Evolutionary conservation across 2,888 invertebrate genomes (phyloP), one percentile per base, ranked within the genome.

Genomic region (Leptarthrus brevirostris): DNA sequence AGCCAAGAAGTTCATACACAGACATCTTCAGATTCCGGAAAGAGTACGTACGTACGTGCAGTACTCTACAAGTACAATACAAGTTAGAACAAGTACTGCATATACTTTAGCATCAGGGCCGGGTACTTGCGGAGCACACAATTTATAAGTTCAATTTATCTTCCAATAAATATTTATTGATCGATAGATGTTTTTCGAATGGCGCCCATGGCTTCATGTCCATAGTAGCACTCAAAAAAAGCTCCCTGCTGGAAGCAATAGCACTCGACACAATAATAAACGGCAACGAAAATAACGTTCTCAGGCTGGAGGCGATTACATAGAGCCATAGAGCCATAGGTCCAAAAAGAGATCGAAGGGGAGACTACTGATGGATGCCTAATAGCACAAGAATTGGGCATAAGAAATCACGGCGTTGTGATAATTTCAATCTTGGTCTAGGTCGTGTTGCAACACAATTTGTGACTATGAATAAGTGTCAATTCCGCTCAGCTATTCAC

Each of bases 101-200:
- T 64, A 64, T 44, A 64, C 24, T 64, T 64, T 44, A 24, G 18
- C 20, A 40, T n/a, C 3, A 24, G 12, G 18, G 30, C 14, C 18
- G 10, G 12, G 16, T 24, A 69, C 18, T 30, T 52, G 16, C 69
- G 24, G 14, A 66, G 61, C 66, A 49, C 69, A 69, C 69, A 69
- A 69, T 69, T 69, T 69, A 52, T 69, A 69, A 69, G 69, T 52
- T 52, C 69, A 69, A 69, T 69, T 69, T 69, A 69, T 69, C 69
- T 69, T 69, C 18, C 69, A 52, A 69, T 69, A 69, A 69, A 69
- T 52, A 69, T 69, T 69, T 69, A 69, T 69, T 69, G 69, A 69
- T 69, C 69, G 69, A 30, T 69, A 69, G 69, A 69, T 34, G 52
- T 52, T 69, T 69, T 69, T 30, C 18, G 24, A 26, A 12, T 30